Evolutionary conservation across 2,797 vertebrate species (phyloP).

Genomic region (Hyperoplus lanceolatus): DNA sequence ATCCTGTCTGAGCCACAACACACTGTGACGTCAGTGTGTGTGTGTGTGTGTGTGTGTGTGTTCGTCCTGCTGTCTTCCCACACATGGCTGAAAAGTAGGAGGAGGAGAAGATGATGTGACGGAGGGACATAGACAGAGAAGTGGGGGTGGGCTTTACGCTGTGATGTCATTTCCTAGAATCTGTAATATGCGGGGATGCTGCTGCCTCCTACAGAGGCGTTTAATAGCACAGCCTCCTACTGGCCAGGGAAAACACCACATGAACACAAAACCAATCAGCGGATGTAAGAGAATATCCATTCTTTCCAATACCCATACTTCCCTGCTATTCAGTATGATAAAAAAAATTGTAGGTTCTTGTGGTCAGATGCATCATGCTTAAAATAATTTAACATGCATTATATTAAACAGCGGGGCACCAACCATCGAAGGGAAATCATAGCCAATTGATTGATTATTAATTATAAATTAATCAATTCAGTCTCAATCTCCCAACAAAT

Average conservation of each 20-base stretch:
- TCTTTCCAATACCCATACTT: too few relatives aligned
- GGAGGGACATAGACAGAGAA: constrained; percentile 27
- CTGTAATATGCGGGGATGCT: constrained; percentile 52
- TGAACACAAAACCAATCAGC: background rate
- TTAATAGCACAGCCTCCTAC: constrained; percentile 58
- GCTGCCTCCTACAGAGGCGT: constrained; percentile 7
- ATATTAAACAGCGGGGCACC: too few relatives aligned
- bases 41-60: constrained; percentile 61
- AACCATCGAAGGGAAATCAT: too few relatives aligned
- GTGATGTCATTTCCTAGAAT: constrained; percentile 81
- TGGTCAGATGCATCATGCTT: too few relatives aligned
- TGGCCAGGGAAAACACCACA: constrained; percentile 37
- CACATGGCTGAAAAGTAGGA: constrained; percentile 52
- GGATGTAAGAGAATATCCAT: background rate
- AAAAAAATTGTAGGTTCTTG: too few relatives aligned
- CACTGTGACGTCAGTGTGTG: constrained; percentile 72
- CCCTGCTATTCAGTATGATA: too few relatives aligned
- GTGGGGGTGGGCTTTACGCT: constrained; percentile 60
- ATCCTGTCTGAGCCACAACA: constrained; percentile 60
- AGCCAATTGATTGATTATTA: too few relatives aligned
- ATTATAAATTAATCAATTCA: too few relatives aligned
- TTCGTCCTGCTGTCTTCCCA: constrained; percentile 58
- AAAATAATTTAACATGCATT: too few relatives aligned
- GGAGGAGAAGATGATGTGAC: constrained; percentile 36
- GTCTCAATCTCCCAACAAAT: too few relatives aligned